A percentile compares a stretch with the other conserved stretches of the same genome.
Evolutionary conservation across 2,113 vertebrate genomes (phyloP).

Genomic region (Sorex araneus): DNA sequence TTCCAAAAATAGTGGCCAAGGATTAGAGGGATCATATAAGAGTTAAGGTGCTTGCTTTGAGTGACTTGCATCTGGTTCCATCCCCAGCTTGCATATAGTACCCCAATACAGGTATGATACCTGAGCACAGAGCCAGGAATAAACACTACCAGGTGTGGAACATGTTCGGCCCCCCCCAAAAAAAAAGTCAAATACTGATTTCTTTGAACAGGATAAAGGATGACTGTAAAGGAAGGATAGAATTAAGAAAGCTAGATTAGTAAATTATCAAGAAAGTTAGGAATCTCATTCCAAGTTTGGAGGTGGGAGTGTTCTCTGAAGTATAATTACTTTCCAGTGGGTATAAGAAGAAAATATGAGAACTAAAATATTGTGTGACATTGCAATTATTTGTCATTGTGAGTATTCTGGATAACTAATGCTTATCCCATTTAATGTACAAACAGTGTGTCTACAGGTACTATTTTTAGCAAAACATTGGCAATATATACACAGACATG

Average conservation of each 20-base stretch:
- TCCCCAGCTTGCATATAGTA: too few species aligned
- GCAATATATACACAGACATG: neutral
- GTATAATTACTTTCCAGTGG: neutral
- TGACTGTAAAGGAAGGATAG: neutral
- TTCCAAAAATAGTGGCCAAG: slow-evolving; percentile 27
- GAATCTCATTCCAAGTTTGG: neutral
- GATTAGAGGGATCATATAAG: too few species aligned
- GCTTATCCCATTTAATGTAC: slow-evolving; percentile 38
- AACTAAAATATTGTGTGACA: neutral
- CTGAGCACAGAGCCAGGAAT: too few species aligned
- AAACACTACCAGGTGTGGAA: too few species aligned
- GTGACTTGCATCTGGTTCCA: too few species aligned
- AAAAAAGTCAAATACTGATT: too few species aligned
- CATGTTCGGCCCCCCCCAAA: too few species aligned
- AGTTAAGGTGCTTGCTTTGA: too few species aligned
- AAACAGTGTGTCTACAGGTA: neutral
- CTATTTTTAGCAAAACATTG: slow-evolving; percentile 63
- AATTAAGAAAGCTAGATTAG: neutral
- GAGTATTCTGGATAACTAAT: slow-evolving; percentile 51
- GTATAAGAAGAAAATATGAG: slow-evolving; percentile 25
- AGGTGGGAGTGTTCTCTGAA: neutral
- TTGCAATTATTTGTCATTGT: slow-evolving; percentile 32
- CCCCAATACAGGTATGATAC: too few species aligned
- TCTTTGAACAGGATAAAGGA: neutral
- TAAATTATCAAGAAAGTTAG: slow-evolving; percentile 12